Base-by-base conservation (phyloP, 2,888 invertebrate genomes). In the Lydus trimaculatus region DNA sequence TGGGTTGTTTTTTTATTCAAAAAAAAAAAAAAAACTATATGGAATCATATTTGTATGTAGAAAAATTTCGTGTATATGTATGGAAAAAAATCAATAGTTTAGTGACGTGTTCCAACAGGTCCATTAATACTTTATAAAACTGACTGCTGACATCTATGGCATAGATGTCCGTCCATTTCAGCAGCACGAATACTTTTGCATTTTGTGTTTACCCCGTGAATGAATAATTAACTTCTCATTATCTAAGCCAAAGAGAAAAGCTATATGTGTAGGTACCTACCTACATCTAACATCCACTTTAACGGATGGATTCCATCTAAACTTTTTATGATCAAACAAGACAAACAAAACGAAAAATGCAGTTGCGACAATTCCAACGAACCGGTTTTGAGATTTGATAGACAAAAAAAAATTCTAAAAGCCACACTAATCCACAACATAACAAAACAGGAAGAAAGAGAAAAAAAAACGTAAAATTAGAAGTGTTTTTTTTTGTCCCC, bases 21-120 rank as follows among this genome's bases (percentile, higher is more conserved):
- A 59, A 63, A 63, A 62, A 58, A 60, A 60, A 62, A 61, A 66
- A 69, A 63, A 63, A 69, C 56, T 31, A 63, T 66, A 63, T 6
- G n/a, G 11, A n/a, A 43, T n/a, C 6, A 7, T 43, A n/a, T 63
- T 56, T 39, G 43, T 63, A 62, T 65, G 56, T 63, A 56, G 23
- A 66, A 69, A 63, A 66, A 63, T 64, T 66, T 69, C 66, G 61
- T 63, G 4, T 60, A 13, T 58, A 28, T 58, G 20, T 28, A 58
- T 13, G n/a, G 58, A 28, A 28, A 61, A 69, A 69, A 69, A 69
- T 69, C 69, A 64, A 69, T 69, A 63, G 48, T 65, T 64, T 63
- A 69, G 65, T 65, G 65, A 61, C 63, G 63, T n/a, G n/a, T 65
- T 65, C 56, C 65, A 69, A 66, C 66, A 64, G 66, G 66, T 69